phyloP scores from a whole-genome alignment of 2,797 vertebrate species.

The Galagoides demidoff region DNA sequence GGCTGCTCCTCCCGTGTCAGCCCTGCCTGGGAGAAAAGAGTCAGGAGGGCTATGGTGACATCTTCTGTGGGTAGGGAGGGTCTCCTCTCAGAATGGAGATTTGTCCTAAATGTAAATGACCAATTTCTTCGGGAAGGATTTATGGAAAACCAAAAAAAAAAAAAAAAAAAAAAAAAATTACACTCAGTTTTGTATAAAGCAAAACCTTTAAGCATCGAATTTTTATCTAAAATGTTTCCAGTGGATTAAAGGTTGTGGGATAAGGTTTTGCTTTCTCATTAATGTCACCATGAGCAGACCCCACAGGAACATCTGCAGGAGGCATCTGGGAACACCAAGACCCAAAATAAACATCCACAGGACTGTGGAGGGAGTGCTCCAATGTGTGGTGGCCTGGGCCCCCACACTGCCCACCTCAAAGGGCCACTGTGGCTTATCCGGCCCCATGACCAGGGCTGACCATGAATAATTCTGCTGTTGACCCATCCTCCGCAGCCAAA shows the following conservation, averaged over 20 bases:
- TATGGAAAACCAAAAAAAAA: not conserved
- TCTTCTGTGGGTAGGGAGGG: not conserved
- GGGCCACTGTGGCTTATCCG: not conserved
- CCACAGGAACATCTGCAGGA: not conserved
- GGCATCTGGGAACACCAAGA: not conserved
- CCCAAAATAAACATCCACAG: not conserved
- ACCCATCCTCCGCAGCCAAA: not conserved
- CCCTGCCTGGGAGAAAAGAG: not conserved
- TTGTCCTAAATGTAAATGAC: not conserved
- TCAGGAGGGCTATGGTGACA: not conserved
- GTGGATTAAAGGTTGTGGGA: not conserved
- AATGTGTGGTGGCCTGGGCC: rapidly evolving
- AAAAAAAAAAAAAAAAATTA: not conserved
- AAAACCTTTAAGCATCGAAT: not conserved
- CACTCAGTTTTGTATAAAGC: constrained; percentile 30
- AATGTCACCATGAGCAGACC: not conserved
- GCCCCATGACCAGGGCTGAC: not conserved
- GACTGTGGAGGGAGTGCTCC: not conserved
- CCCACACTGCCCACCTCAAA: not conserved
- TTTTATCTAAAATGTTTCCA: constrained; percentile 49
- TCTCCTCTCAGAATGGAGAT: not conserved
- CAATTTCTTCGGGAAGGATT: not conserved
- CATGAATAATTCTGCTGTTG: constrained; percentile 26
- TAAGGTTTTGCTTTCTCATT: not conserved
- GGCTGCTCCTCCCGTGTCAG: not conserved